Evolutionary conservation across 2,888 invertebrate species (phyloP).

Genomic region (Euzophera pinguis): DNA sequence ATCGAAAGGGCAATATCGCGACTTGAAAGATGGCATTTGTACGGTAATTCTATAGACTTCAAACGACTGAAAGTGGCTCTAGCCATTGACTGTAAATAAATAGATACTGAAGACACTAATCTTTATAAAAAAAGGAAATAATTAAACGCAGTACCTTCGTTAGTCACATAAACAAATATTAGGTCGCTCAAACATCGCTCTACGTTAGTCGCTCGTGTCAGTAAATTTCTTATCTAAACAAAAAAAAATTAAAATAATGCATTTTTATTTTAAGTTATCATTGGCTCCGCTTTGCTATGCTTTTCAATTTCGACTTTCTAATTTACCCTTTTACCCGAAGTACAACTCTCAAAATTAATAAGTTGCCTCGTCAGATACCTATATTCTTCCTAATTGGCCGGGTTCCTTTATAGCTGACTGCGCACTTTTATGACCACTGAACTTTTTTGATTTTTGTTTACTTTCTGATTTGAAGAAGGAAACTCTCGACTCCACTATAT

Average conservation of each 20-base stretch:
- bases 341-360: background rate
- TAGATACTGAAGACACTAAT: background rate
- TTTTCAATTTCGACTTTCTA: background rate
- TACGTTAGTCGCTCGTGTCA: too few species aligned
- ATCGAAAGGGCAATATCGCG: background rate
- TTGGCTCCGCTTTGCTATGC: background rate
- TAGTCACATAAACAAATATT: too few species aligned
- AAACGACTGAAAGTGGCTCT: background rate
- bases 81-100: background rate
- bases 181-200: too few species aligned
- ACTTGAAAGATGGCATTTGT: constrained; percentile 1
- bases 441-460: too few species aligned
- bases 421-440: background rate
- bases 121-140: too few species aligned
- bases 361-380: background rate
- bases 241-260: too few species aligned
- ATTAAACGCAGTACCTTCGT: too few species aligned
- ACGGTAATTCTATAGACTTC: constrained; percentile 9
- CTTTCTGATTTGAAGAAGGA: too few species aligned
- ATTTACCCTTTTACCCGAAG: background rate
- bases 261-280: background rate
- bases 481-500: too few species aligned
- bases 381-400: background rate
- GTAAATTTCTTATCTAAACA: too few species aligned
- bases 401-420: background rate